These are phyloP conservation scores for Sturnira hondurensis DNA, from an alignment of 2,113 vertebrate genomes.

Conservation along the genomic window DNA sequence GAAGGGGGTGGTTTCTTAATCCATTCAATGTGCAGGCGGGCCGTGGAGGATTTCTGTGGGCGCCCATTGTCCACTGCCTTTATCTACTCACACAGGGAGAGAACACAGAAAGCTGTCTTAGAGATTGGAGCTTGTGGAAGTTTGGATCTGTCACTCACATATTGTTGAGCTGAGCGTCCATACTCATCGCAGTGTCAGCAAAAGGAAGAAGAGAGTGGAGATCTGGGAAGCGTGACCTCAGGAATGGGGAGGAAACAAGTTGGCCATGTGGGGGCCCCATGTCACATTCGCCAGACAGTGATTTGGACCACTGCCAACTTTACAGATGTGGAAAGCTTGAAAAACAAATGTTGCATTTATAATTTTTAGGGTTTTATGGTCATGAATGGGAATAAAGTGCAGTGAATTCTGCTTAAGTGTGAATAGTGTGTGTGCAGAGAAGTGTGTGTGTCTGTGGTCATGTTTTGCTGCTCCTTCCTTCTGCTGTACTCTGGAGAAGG, in stretches of 20 bases:
- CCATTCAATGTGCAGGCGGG: constrained; percentile 97
- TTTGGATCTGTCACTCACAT: background rate
- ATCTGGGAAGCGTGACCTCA: background rate
- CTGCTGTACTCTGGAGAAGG: background rate
- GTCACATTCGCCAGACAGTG: background rate
- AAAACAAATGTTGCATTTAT: background rate
- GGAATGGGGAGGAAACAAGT: background rate
- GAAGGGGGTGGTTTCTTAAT: constrained; percentile 87
- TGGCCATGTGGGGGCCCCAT: background rate
- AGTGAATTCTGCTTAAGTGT: background rate
- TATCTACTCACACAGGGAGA: constrained; percentile 83
- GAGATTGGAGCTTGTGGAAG: background rate
- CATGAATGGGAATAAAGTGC: background rate
- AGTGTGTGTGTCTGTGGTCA: background rate
- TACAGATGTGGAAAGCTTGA: background rate
- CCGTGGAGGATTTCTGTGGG: constrained; percentile 93
- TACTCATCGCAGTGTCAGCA: background rate
- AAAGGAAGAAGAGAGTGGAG: background rate
- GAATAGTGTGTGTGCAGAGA: background rate
- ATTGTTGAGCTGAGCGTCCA: background rate
- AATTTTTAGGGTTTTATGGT: background rate
- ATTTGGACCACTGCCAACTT: background rate
- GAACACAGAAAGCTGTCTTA: constrained; percentile 50
- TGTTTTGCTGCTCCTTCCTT: background rate
- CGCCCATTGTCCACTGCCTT: constrained; percentile 97